Evolutionary conservation across 2,797 vertebrate species (phyloP).

Genomic region (Liasis olivaceus): DNA sequence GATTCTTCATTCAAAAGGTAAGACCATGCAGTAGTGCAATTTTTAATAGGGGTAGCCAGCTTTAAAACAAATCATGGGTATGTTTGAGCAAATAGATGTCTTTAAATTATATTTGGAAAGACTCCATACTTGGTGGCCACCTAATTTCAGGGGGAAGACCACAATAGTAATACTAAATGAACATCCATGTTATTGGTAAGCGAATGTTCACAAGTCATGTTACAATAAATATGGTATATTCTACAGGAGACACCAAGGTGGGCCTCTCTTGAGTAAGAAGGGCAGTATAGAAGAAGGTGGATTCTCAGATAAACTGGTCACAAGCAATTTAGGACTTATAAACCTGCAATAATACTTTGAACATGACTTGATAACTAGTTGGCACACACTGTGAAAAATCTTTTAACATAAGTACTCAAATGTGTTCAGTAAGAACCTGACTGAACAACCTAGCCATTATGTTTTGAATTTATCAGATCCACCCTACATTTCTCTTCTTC

Average conservation of each 20-base stretch:
- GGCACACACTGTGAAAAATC: not conserved
- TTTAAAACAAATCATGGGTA: not conserved
- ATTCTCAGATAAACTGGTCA: not conserved
- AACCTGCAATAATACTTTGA: not conserved
- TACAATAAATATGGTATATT: not conserved
- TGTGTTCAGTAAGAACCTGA: not conserved
- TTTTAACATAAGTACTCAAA: not conserved
- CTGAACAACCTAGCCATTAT: not conserved
- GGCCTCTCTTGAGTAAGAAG: not conserved
- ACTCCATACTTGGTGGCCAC: not conserved
- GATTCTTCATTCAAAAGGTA: not conserved
- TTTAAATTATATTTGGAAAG: not conserved
- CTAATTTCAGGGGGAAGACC: not conserved
- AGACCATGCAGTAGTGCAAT: not conserved
- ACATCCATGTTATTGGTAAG: not conserved
- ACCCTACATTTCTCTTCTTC: not conserved
- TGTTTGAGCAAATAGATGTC: not conserved
- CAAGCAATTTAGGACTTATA: not conserved
- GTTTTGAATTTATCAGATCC: not conserved
- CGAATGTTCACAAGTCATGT: not conserved
- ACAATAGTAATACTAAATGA: not conserved
- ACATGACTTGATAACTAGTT: not conserved
- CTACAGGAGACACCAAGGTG: not conserved
- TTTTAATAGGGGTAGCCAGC: not conserved
- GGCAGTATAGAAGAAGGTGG: not conserved